phyloP scores from a whole-genome alignment of 2,888 invertebrate genomes.

The Sicus ferrugineus region DNA sequence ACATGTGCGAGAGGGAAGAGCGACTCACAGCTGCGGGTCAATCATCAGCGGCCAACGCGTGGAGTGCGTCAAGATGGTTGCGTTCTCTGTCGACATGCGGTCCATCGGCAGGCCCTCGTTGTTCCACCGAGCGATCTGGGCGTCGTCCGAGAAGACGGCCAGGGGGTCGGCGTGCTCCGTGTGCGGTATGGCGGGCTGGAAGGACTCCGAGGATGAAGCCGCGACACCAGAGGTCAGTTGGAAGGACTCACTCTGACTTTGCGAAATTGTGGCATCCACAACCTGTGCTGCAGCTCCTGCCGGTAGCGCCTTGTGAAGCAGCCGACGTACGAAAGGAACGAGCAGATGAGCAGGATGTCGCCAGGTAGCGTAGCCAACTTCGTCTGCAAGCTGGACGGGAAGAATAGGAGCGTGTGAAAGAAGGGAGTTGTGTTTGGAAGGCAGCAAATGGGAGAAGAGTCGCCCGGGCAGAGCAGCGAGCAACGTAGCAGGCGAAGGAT shows the following conservation, averaged over 20 bases:
- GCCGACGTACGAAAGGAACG: conserved; percentile 95
- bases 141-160: conserved; percentile 86
- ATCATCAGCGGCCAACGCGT: conserved; percentile 96
- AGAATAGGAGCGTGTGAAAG: conserved; percentile 4
- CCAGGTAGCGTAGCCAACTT: conserved; percentile 86
- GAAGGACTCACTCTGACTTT: conserved; percentile 71
- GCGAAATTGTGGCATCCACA: conserved; percentile 83
- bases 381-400: conserved; percentile 69
- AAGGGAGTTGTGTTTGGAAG: conserved; percentile 15
- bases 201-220: neutral
- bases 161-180: conserved; percentile 83
- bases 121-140: conserved; percentile 92
- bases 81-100: conserved; percentile 95
- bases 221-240: neutral
- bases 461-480: neutral
- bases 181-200: conserved; percentile 78
- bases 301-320: conserved; percentile 91
- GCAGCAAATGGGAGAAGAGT: no score
- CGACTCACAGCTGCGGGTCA: conserved; percentile 82
- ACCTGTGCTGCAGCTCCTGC: conserved; percentile 77
- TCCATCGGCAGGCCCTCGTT: conserved; percentile 94
- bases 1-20: neutral
- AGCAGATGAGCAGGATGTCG: conserved; percentile 89
- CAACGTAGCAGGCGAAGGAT: neutral
- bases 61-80: conserved; percentile 89